Evolutionary conservation across 2,797 vertebrate genomes (phyloP), one percentile per base, ranked within the genome.

Genomic region (Sebastes hubbsi): DNA sequence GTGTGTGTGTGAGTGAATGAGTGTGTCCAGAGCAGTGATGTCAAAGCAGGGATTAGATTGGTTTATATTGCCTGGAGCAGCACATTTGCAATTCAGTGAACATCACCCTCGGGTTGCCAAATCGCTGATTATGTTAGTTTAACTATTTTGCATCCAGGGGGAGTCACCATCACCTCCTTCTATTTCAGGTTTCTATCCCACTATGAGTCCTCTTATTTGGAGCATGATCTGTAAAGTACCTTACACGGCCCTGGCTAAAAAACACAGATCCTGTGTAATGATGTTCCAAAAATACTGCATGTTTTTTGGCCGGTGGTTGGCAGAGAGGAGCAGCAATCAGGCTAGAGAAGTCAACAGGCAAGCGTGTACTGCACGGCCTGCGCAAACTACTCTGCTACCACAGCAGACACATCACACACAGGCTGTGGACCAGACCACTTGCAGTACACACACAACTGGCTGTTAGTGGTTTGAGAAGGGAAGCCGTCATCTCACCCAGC

Each of bases 381-480:
- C 54, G 5, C 88, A 71, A 80, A 81, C 83, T 72, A 86, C 90
- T 84, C 79, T 75, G 88, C 87, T 72, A 91, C 92, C 94, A 83
- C 93, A 92, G 88, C 82, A 71, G 86, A 93, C 92, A 92, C 92
- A 91, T 92, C 86, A 90, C 91, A 93, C 87, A 72, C 90, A 52
- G 88, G 77, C 89, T 89, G 91, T 75, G 88, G 91, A 92, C 90
- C 91, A 91, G 90, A 89, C 89, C 93, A 90, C 92, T 93, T 89
- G 89, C 90, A 84, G 22, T 42, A 64, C 89, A 88, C 92, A 89
- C 91, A 91, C 89, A 92, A 89, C 89, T 83, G 91, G 88, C 93
- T 92, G 87, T 94, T 94, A 94, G 94, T 92, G 93, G 94, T 94
- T 91, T 80, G 75, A 71, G 82, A 88, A 80, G 86, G 89, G 92